phyloP scores from a whole-genome alignment of 2,888 invertebrate genomes.

The Cataglyphis livida region DNA sequence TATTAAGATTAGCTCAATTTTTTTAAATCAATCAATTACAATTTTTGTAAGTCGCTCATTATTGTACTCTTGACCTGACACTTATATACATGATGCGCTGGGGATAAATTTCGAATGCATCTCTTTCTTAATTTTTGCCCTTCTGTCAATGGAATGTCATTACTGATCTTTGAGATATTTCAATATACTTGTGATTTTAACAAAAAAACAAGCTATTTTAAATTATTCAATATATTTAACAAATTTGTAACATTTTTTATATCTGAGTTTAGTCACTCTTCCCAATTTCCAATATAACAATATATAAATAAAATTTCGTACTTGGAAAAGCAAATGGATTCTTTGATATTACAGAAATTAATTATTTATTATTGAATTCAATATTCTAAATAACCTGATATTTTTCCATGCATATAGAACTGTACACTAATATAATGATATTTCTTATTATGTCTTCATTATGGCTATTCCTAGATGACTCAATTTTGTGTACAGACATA shows the following conservation, averaged over 20 bases:
- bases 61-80: constrained; percentile 73
- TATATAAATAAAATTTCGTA: constrained; percentile 10
- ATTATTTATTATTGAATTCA: neutral
- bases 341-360: neutral
- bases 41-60: constrained; percentile 81
- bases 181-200: neutral
- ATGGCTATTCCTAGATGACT: constrained; percentile 71
- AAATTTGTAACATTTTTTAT: neutral
- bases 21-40: constrained; percentile 74
- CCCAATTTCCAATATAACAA: neutral
- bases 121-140: constrained; percentile 18
- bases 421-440: constrained; percentile 7
- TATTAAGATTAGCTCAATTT: constrained; percentile 83
- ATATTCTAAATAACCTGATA: constrained; percentile 1
- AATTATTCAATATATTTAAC: neutral
- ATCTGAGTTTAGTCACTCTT: neutral
- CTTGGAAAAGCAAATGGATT: neutral
- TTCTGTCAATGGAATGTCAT: neutral
- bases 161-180: constrained; percentile 6
- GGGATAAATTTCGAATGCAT: constrained; percentile 53
- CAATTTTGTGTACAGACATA: constrained; percentile 80
- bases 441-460: constrained; percentile 47
- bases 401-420: neutral
- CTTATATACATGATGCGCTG: constrained; percentile 68
- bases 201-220: neutral